These are phyloP conservation scores for Cotesia vestalis DNA, from an alignment of 1,140 invertebrate genomes.

Conservation along the genomic window DNA sequence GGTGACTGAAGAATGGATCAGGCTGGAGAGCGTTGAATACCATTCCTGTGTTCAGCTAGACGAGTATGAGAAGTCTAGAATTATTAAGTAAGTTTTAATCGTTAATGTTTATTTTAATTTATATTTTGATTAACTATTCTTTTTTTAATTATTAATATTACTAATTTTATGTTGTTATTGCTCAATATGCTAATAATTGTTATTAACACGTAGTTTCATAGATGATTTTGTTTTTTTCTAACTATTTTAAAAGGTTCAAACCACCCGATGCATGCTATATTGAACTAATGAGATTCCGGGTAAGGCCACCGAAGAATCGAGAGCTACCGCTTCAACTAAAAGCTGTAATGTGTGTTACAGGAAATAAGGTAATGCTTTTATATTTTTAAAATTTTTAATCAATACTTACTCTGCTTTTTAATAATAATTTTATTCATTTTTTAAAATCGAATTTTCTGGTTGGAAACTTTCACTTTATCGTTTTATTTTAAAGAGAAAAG, in stretches of 20 bases:
- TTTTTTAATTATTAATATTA: constrained; percentile 17
- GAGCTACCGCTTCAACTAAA: constrained; percentile 97
- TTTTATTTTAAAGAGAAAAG: too few relatives aligned
- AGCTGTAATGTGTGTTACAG: constrained; percentile 84
- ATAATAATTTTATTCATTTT: neutral
- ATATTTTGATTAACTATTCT: neutral
- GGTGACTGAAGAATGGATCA: constrained; percentile 99
- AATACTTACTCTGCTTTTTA: constrained; percentile 4
- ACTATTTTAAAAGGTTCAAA: constrained; percentile 79
- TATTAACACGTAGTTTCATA: constrained; percentile 21
- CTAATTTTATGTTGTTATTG: constrained; percentile 4
- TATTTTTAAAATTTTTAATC: neutral
- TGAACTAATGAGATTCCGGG: constrained; percentile 95
- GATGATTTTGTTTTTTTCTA: constrained; percentile 24
- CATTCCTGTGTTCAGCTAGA: constrained; percentile 92
- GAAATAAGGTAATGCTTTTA: constrained; percentile 74
- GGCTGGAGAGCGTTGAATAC: constrained; percentile 93
- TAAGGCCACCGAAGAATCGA: constrained; percentile 93
- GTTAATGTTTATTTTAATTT: constrained; percentile 17
- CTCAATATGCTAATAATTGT: neutral
- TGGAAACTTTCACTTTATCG: too few relatives aligned
- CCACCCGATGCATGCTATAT: constrained; percentile 99
- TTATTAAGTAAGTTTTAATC: constrained; percentile 79
- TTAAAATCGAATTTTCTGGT: neutral
- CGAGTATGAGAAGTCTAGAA: constrained; percentile 89